Evolutionary conservation across 2,888 invertebrate genomes (phyloP).

Genomic region (Xanthorhoe designata): DNA sequence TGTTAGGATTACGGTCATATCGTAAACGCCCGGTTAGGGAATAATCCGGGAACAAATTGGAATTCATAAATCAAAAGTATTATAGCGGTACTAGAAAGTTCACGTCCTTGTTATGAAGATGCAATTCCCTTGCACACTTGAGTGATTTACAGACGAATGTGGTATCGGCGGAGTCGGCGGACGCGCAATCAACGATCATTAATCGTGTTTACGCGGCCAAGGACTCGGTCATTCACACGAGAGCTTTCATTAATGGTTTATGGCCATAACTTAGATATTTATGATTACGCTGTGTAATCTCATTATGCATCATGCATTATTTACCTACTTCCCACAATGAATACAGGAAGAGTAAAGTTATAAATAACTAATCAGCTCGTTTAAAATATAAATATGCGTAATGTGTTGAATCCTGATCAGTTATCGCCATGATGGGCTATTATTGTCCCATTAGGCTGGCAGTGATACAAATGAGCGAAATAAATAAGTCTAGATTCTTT

Average conservation of each 20-base stretch:
- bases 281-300: slow-evolving; percentile 2
- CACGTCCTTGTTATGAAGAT: not conserved
- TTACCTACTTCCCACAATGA: slow-evolving; percentile 10
- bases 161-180: slow-evolving; percentile 1
- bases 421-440: slow-evolving; percentile 7
- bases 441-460: slow-evolving; percentile 7
- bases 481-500: not conserved
- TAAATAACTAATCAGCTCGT: slow-evolving; percentile 20
- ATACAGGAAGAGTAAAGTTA: slow-evolving; percentile 17
- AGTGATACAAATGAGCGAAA: not conserved
- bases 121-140: not conserved
- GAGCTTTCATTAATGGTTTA: slow-evolving; percentile 1
- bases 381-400: slow-evolving; percentile 10
- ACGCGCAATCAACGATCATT: slow-evolving; percentile 11
- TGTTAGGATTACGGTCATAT: slow-evolving; percentile 14
- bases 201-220: slow-evolving; percentile 7
- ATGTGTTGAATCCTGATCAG: slow-evolving; percentile 16
- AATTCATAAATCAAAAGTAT: slow-evolving; percentile 22
- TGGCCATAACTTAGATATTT: not conserved
- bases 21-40: slow-evolving; percentile 21
- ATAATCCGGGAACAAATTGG: slow-evolving; percentile 15
- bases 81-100: slow-evolving; percentile 6
- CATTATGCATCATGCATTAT: slow-evolving; percentile 3
- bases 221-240: slow-evolving; percentile 16
- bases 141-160: slow-evolving; percentile 10